Percentiles rank a stretch among this genome's conserved stretches.
Evolutionary conservation across 2,888 invertebrate species (phyloP).

Genomic region (Synergus laeviventris): DNA sequence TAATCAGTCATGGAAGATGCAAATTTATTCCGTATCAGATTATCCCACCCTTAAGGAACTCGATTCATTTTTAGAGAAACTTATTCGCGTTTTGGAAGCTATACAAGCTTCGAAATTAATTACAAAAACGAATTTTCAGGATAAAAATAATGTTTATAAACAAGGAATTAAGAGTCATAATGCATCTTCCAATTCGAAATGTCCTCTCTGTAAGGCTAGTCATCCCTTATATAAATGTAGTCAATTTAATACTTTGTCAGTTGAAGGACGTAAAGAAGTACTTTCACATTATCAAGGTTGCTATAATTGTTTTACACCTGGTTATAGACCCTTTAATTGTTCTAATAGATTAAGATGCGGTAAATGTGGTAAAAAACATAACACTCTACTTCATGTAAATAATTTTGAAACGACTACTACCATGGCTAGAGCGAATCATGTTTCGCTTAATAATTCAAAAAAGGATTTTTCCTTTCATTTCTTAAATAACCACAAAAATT

Average conservation of each 20-base stretch:
- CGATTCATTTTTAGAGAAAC: too few relatives aligned
- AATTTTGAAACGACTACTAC: too few relatives aligned
- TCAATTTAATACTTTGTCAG: neutral
- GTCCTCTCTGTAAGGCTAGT: neutral
- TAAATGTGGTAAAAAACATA: neutral
- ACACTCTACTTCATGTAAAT: too few relatives aligned
- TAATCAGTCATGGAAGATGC: neutral
- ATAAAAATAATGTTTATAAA: neutral
- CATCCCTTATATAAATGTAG: neutral
- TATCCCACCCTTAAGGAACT: neutral
- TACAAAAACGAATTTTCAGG: neutral
- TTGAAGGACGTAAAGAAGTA: neutral
- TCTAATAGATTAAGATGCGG: neutral
- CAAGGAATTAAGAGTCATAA: neutral
- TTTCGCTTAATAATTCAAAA: too few relatives aligned
- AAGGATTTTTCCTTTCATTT: too few relatives aligned
- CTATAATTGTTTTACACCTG: constrained; percentile 26
- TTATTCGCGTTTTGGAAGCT: too few relatives aligned
- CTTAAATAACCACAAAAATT: too few relatives aligned
- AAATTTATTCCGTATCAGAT: neutral
- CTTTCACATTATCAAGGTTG: neutral
- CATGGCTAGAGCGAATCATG: too few relatives aligned
- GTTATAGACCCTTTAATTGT: neutral
- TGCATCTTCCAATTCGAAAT: neutral
- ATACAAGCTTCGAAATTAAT: neutral